Percentiles rank a stretch among this genome's conserved stretches.
phyloP scores from a whole-genome alignment of 1,140 invertebrate species.

The Ylistrum balloti region DNA sequence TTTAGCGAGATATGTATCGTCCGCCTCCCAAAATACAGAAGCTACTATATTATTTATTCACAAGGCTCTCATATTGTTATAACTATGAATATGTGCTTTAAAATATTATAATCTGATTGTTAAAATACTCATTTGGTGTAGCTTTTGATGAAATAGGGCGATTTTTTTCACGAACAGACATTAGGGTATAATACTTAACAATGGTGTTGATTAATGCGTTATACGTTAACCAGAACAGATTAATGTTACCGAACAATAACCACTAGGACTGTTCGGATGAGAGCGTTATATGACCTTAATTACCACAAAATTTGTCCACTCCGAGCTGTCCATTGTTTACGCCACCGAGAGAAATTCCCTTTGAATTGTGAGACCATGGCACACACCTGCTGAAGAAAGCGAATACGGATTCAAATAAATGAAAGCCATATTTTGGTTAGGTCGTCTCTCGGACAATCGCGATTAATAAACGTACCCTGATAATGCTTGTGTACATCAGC shows the following conservation, averaged over 20 bases:
- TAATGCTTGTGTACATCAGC: not conserved
- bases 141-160: not conserved
- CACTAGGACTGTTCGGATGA: conserved; percentile 23
- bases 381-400: conserved; percentile 37
- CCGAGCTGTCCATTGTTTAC: conserved; percentile 37
- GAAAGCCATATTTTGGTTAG: conserved; percentile 8
- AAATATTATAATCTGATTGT: conserved; percentile 40
- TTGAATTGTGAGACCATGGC: not conserved
- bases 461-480: conserved; percentile 34
- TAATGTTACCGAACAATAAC: conserved; percentile 19
- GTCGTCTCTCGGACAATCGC: conserved; percentile 7
- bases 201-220: conserved; percentile 26
- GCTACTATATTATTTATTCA: not conserved
- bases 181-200: not conserved
- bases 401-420: conserved; percentile 40
- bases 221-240: not conserved
- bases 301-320: conserved; percentile 38
- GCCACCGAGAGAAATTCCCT: conserved; percentile 1
- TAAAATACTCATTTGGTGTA: not conserved
- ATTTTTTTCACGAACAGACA: not conserved
- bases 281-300: conserved; percentile 38
- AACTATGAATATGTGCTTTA: conserved; percentile 34
- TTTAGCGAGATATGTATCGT: not conserved
- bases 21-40: not conserved
- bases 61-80: not conserved